Base-by-base conservation (phyloP, 2,888 invertebrate species). In the Bombylius major region DNA sequence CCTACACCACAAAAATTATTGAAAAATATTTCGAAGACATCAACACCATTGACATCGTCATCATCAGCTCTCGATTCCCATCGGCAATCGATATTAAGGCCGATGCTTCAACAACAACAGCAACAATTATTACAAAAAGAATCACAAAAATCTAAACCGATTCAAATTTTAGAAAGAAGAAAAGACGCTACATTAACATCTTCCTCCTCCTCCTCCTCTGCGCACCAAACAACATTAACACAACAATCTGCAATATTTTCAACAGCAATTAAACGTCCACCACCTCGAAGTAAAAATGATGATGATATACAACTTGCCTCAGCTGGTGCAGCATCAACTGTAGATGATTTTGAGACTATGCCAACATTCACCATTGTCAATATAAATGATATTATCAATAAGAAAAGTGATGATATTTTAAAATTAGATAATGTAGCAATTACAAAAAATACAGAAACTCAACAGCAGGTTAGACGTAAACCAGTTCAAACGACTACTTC, bases 291-390 rank as follows among this genome's bases (percentile, higher is more conserved):
- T 42, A 48, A 42, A 12, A 47, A 51, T 33, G 47, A 47, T 12
- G 44, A 42, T n/a, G 33, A 39, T 5, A 7, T 51, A 7, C 9
- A 50, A 23, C 8, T 23, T 4, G 6, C n/a, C 14, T 59, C 61
- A 11, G 31, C 54, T 49, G 62, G 62, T 4, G 53, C 59, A n/a
- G 56, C 60, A 31, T 61, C 65, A 1, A 65, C 66, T 0, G 59
- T 62, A 12, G 71, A 72, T 52, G 71, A 72, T 52, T 67, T 66
- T 45, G 68, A 69, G 55, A 65, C 65, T 13, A 70, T 70, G 67
- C 72, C 71, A n/a, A 73, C 73, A 9, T 73, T 73, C 54, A 73
- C 73, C 33, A 73, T 73, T 53, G 73, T 73, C 8, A 73, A 73
- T 56, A 72, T 73, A 11, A 69, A 71, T 58, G 73, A 73, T 56